Evolutionary conservation across 2,888 invertebrate species (phyloP).

Genomic region (Agrochola circellaris): DNA sequence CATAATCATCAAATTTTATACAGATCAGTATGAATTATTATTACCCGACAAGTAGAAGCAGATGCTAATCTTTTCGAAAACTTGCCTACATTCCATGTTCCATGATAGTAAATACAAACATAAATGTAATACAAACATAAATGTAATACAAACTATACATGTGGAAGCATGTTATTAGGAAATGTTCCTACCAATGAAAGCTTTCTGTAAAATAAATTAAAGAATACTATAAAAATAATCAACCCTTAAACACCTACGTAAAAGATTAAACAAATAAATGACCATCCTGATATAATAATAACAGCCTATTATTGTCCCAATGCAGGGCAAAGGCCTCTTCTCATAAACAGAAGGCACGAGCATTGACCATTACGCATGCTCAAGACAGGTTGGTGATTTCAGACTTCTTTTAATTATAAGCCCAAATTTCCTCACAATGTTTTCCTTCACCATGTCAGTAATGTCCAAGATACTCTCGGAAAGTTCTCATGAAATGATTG

Average conservation of each 20-base stretch:
- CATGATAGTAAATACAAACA: background rate
- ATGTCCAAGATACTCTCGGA: background rate
- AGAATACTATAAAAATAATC: background rate
- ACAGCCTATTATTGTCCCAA: background rate
- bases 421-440: background rate
- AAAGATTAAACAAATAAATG: background rate
- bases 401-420: too few relatives aligned
- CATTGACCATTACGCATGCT: background rate
- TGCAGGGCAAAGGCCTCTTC: background rate
- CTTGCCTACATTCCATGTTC: background rate
- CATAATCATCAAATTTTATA: background rate
- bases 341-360: background rate
- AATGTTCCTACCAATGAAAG: too few relatives aligned
- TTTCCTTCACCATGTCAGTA: background rate
- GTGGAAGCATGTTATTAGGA: too few relatives aligned
- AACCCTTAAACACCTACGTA: background rate
- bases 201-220: too few relatives aligned
- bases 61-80: background rate
- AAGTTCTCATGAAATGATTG: background rate
- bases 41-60: background rate
- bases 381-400: background rate
- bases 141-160: too few relatives aligned
- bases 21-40: background rate
- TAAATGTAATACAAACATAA: too few relatives aligned
- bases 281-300: background rate